phyloP scores from a whole-genome alignment of 1,140 invertebrate species.

The Hermatobates lingyangjiaoensis region DNA sequence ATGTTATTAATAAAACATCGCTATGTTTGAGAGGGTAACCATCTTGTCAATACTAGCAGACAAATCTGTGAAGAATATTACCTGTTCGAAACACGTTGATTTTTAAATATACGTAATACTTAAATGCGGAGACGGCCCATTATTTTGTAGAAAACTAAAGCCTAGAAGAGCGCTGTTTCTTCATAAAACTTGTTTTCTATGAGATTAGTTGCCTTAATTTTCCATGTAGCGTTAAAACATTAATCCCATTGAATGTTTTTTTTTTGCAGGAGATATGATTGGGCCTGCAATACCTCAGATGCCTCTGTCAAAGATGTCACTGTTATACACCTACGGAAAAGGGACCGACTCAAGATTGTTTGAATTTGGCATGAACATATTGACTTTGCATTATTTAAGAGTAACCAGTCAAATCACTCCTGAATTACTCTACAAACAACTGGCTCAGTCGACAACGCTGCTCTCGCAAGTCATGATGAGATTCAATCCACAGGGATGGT shows the following conservation, averaged over 20 bases:
- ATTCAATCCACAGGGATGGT: constrained; percentile 24
- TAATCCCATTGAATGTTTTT: constrained; percentile 3
- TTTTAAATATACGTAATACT: no score
- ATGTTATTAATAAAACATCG: no score
- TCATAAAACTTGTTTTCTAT: no score
- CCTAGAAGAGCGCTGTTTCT: no score
- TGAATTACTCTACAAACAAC: constrained; percentile 21
- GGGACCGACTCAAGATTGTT: constrained; percentile 33
- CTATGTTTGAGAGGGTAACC: no score
- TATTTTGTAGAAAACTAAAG: no score
- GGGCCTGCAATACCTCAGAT: constrained; percentile 25
- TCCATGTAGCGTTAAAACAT: neutral
- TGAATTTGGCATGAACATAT: constrained; percentile 37
- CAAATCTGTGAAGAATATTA: no score
- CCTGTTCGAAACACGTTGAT: no score
- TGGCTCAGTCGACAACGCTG: constrained; percentile 27
- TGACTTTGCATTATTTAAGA: constrained; percentile 35
- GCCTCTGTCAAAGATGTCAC: constrained; percentile 17
- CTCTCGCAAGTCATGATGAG: constrained; percentile 26
- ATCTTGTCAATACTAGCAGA: no score
- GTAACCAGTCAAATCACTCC: constrained; percentile 32
- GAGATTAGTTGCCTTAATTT: no score
- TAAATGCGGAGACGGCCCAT: no score
- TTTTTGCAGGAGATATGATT: constrained; percentile 32
- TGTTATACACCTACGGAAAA: constrained; percentile 21